Percentiles rank a stretch among this genome's conserved stretches.
Evolutionary conservation across 2,797 vertebrate genomes (phyloP).

Genomic region (Danio jaintianensis): DNA sequence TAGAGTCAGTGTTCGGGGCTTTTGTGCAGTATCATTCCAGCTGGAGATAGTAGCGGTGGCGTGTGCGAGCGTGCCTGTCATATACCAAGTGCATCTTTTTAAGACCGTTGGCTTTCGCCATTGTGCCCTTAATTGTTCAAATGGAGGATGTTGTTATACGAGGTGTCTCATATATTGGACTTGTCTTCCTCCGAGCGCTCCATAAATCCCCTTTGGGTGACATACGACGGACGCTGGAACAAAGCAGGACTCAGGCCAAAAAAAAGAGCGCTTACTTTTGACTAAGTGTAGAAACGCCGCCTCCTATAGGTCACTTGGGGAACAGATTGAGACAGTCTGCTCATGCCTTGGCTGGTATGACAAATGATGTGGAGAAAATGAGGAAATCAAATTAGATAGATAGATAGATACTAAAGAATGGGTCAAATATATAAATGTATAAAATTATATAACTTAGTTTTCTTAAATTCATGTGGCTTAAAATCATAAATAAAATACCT

Average conservation of each 20-base stretch:
- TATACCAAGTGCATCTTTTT: conserved; percentile 29
- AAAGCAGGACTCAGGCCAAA: conserved; percentile 54
- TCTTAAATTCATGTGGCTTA: too few relatives aligned
- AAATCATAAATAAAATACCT: too few relatives aligned
- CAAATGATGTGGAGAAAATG: too few relatives aligned
- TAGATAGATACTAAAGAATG: too few relatives aligned
- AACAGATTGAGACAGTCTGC: not conserved
- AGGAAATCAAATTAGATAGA: too few relatives aligned
- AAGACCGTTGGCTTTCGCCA: conserved; percentile 27
- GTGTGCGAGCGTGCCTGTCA: not conserved
- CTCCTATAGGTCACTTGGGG: conserved; percentile 56
- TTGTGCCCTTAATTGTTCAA: conserved; percentile 51
- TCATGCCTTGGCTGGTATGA: not conserved
- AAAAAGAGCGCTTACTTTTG: conserved; percentile 30
- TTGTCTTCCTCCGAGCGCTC: conserved; percentile 45
- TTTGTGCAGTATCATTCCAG: conserved; percentile 25
- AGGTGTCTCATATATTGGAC: conserved; percentile 54
- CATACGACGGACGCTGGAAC: conserved; percentile 50
- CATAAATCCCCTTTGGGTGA: conserved; percentile 55
- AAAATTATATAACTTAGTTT: too few relatives aligned
- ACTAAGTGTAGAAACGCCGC: conserved; percentile 61
- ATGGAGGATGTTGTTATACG: conserved; percentile 52
- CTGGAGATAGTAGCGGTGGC: not conserved
- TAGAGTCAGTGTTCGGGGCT: conserved; percentile 26
- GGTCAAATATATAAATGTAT: too few relatives aligned